Evolutionary conservation across 2,888 invertebrate genomes (phyloP), one percentile per base, ranked within the genome.

Genomic region (Hypomecis punctinalis): DNA sequence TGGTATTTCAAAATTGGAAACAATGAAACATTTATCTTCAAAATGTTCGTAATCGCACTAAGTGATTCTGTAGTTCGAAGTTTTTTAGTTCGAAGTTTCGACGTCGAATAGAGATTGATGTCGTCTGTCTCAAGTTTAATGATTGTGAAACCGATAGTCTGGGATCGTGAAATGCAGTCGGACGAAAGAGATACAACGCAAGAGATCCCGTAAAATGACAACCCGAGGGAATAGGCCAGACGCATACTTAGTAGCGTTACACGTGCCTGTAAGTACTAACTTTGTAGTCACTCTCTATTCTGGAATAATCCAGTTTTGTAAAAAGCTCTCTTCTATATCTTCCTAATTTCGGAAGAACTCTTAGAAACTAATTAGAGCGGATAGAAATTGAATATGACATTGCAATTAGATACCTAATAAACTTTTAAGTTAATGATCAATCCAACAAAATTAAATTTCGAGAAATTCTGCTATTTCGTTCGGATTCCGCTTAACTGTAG

Each of bases 141-240:
- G 74, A 72, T 74, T 67, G 71, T 70, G 70, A 75, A 73, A 70
- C 67, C 68, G 72, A 76, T 77, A 72, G 69, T 70, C 61, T 49
- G 57, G 57, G 72, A 72, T 73, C 76, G 70, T 74, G 63, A 73
- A 78, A 72, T 75, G 80, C 78, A 79, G 71, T 77, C 76, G 75
- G 74, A 72, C 64, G 78, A 70, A 73, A 78, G 70, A 75, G 73
- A 77, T 77, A 78, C 74, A 77, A 61, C 55, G 45, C 51, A 48
- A n/a, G 47, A 40, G 51, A 49, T 33, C 47, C 11, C 47, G 48
- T 58, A 58, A 53, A 62, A 53, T 9, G 36, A 48, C 5, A n/a
- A 36, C 6, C 35, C 40, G 33, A 13, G 45, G 48, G n/a, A 42
- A 8, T 33, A 42, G 1, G 36, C 37, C 33, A 40, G 47, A 10